A percentile compares a stretch with the other conserved stretches of the same genome.
These are phyloP conservation scores for Omphaloscelis lunosa DNA, from an alignment of 2,888 invertebrate genomes.

Conservation along the genomic window DNA sequence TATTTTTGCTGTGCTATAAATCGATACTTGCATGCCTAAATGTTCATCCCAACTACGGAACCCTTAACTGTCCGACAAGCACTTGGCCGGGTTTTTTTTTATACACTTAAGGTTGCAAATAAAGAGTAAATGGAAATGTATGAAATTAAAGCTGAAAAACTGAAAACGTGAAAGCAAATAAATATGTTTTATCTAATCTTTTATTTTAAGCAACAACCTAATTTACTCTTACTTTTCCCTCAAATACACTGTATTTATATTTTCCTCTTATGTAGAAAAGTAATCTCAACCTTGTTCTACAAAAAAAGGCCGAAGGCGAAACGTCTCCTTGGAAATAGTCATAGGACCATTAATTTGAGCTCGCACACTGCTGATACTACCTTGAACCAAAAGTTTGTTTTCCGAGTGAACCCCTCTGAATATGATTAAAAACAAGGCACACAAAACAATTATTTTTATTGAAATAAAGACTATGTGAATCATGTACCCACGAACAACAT, in stretches of 20 bases:
- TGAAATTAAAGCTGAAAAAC: neutral
- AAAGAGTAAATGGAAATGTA: neutral
- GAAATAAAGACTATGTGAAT: neutral
- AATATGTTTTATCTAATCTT: neutral
- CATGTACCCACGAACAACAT: neutral
- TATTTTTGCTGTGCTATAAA: neutral
- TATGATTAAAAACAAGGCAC: neutral
- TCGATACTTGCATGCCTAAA: neutral
- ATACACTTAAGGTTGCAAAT: neutral
- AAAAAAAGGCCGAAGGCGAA: neutral
- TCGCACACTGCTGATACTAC: too few relatives aligned
- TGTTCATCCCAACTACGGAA: too few relatives aligned
- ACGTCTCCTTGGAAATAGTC: constrained; percentile 25
- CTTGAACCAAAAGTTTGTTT: constrained; percentile 14
- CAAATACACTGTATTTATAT: neutral
- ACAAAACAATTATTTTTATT: neutral
- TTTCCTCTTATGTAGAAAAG: neutral
- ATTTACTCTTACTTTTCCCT: neutral
- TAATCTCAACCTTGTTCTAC: constrained; percentile 4
- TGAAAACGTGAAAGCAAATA: neutral
- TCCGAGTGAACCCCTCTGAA: neutral
- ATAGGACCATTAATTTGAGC: constrained; percentile 4
- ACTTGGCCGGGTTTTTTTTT: neutral
- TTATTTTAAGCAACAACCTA: neutral
- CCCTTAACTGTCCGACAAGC: neutral